phyloP scores from a whole-genome alignment of 2,888 invertebrate genomes.

The Platycnemis pennipes region DNA sequence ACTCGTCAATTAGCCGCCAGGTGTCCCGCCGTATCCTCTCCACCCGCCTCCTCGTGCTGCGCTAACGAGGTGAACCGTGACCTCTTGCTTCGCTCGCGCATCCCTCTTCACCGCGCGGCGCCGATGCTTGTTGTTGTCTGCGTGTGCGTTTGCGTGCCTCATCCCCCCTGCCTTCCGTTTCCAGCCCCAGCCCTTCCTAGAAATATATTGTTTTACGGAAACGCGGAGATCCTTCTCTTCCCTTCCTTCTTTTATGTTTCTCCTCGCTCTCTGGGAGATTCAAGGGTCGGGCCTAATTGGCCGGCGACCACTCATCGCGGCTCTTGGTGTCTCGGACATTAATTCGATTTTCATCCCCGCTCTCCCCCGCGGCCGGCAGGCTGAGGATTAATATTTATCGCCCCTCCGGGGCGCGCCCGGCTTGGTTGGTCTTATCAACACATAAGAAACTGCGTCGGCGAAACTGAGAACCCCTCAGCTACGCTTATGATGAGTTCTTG shows the following conservation, averaged over 20 bases:
- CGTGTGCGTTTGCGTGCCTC: neutral
- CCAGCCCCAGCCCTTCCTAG: neutral
- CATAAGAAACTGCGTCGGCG: neutral
- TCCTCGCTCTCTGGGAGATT: neutral
- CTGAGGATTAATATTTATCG: neutral
- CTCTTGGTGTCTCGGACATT: neutral
- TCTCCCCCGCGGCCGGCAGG: neutral
- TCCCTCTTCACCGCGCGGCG: neutral
- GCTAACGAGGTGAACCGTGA: slow-evolving; percentile 10
- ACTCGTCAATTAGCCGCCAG: slow-evolving; percentile 8
- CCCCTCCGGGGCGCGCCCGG: neutral
- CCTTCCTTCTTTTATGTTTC: neutral
- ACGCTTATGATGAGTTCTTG: neutral
- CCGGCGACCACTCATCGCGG: neutral
- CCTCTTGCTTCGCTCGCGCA: neutral
- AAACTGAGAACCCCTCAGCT: neutral
- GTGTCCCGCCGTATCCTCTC: neutral
- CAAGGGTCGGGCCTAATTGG: neutral
- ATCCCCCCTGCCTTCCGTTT: no score
- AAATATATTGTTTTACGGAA: neutral
- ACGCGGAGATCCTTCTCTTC: neutral
- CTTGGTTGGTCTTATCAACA: neutral
- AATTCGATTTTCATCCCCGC: neutral
- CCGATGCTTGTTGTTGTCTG: neutral
- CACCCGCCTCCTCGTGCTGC: neutral